Evolutionary conservation across 2,797 vertebrate genomes (phyloP).

Genomic region (Ataeniobius toweri): DNA sequence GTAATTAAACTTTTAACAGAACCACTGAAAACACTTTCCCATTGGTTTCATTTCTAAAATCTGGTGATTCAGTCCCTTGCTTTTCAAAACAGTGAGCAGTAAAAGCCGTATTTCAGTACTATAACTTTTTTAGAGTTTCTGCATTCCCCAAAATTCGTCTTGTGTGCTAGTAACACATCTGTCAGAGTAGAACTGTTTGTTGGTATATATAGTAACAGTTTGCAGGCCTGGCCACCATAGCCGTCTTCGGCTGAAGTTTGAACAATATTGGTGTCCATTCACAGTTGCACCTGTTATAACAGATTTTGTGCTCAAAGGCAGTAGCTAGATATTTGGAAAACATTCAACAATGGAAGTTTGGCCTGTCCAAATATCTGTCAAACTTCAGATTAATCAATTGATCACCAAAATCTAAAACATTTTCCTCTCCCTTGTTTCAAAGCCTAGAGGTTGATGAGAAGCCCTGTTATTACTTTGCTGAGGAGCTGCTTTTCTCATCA

Average conservation of each 20-base stretch:
- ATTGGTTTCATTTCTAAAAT: too few species aligned
- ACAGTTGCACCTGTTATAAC: slow-evolving; percentile 9
- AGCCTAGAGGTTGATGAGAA: slow-evolving; percentile 64
- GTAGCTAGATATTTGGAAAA: slow-evolving; percentile 1
- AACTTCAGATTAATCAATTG: slow-evolving; percentile 15
- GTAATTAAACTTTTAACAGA: too few species aligned
- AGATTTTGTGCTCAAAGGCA: neutral
- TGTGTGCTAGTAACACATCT: neutral
- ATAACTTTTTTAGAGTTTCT: too few species aligned
- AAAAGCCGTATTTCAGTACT: too few species aligned
- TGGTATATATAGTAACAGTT: neutral
- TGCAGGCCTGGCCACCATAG: neutral
- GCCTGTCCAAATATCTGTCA: slow-evolving; percentile 8
- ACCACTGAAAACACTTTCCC: too few species aligned
- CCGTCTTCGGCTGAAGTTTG: neutral
- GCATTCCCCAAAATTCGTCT: neutral
- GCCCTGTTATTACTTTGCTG: slow-evolving; percentile 67
- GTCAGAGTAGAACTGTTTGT: neutral
- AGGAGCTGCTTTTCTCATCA: slow-evolving; percentile 66
- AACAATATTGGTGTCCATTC: slow-evolving; percentile 1
- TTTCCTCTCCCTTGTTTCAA: slow-evolving; percentile 21
- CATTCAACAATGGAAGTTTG: neutral
- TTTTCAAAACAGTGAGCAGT: too few species aligned
- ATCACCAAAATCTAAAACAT: slow-evolving; percentile 24
- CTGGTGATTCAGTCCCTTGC: too few species aligned